Evolutionary conservation across 2,113 vertebrate species (phyloP).

Genomic region (Hypocryptadius cinnamomeus): DNA sequence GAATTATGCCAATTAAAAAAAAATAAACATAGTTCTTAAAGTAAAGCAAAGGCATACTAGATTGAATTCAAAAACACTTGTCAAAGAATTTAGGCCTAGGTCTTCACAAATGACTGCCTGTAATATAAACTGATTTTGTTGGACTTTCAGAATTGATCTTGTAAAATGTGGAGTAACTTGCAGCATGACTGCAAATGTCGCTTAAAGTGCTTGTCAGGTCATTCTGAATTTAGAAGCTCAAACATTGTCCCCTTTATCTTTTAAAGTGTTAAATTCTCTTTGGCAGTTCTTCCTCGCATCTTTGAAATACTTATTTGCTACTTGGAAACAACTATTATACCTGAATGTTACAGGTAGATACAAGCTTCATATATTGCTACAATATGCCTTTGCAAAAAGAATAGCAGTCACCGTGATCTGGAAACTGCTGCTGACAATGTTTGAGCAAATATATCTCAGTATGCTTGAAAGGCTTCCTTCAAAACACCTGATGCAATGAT

Average conservation of each 20-base stretch:
- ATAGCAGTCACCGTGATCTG: not conserved
- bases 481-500: not conserved
- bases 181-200: not conserved
- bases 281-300: not conserved
- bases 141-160: not conserved
- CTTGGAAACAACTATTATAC: not conserved
- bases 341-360: not conserved
- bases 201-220: not conserved
- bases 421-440: not conserved
- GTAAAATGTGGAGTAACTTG: not conserved
- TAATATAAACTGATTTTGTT: not conserved
- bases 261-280: not conserved
- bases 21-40: not conserved
- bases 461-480: not conserved
- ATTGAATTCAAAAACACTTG: not conserved
- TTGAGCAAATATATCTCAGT: not conserved
- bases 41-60: not conserved
- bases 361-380: not conserved
- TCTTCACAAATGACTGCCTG: not conserved
- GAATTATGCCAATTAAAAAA: not conserved
- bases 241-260: not conserved
- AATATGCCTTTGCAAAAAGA: not conserved
- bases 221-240: not conserved
- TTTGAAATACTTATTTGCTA: not conserved
- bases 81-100: not conserved